Percentiles rank a stretch among this genome's conserved stretches.
phyloP scores from a whole-genome alignment of 2,113 vertebrate species.

The Apodemus speciosus region DNA sequence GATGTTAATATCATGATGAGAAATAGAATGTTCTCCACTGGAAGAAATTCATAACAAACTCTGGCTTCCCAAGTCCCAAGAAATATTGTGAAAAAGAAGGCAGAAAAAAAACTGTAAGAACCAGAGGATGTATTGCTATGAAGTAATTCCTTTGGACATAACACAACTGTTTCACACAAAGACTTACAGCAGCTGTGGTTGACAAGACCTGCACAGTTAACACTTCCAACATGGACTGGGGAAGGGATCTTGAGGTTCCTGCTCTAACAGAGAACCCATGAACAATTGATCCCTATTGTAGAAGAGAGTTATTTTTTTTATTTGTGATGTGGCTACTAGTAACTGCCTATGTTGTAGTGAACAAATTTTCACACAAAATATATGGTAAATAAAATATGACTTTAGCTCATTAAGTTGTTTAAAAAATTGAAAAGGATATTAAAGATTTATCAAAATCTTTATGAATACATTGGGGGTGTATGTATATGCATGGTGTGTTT shows the following conservation, averaged over 20 bases:
- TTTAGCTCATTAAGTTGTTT: background rate
- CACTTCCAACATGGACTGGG: background rate
- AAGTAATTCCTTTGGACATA: background rate
- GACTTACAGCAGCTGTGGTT: background rate
- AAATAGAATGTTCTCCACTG: background rate
- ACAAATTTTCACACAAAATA: background rate
- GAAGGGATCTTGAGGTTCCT: background rate
- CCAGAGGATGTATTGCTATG: background rate
- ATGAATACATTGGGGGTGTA: too few relatives aligned
- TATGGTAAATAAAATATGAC: background rate
- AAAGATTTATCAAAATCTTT: too few relatives aligned
- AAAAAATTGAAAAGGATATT: background rate
- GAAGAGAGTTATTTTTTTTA: background rate
- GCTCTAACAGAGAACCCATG: background rate
- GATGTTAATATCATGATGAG: background rate
- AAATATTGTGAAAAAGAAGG: background rate
- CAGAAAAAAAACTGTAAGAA: background rate
- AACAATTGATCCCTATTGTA: background rate
- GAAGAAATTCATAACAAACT: background rate
- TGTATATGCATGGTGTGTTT: too few relatives aligned
- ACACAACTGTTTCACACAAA: background rate
- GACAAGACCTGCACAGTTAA: background rate
- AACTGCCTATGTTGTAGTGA: background rate
- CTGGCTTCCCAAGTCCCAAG: background rate
- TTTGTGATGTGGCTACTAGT: background rate